These are phyloP conservation scores for Cynopterus brachyotis DNA, from an alignment of 2,113 vertebrate genomes.

Conservation along the genomic window DNA sequence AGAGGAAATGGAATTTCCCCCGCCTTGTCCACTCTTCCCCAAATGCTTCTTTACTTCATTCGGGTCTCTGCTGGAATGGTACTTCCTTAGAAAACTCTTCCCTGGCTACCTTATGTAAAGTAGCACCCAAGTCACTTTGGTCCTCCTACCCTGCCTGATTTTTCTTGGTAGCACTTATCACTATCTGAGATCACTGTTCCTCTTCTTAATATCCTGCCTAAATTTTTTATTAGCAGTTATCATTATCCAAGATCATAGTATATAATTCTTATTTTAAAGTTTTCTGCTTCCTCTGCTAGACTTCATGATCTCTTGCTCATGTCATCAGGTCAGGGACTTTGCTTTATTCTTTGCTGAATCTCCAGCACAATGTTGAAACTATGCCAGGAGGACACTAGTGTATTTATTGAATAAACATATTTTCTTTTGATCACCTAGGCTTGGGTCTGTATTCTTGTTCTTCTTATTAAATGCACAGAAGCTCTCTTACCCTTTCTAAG, in stretches of 20 bases:
- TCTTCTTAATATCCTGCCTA: not conserved
- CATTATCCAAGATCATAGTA: not conserved
- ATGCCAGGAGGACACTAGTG: not conserved
- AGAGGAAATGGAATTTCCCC: not conserved
- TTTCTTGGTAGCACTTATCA: not conserved
- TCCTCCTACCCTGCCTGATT: not conserved
- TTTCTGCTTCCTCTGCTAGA: not conserved
- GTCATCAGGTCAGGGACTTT: not conserved
- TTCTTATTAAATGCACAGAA: not conserved
- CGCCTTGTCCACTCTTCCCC: not conserved
- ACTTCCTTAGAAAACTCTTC: not conserved
- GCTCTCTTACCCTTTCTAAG: not conserved
- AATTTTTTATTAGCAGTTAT: not conserved
- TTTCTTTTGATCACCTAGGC: not conserved
- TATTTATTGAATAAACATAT: not conserved
- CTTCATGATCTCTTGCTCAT: not conserved
- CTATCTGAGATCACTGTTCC: not conserved
- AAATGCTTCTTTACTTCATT: not conserved
- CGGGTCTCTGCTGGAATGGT: not conserved
- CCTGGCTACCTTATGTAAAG: not conserved
- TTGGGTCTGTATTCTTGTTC: constrained; percentile 3
- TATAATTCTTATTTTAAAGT: not conserved
- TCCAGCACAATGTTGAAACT: not conserved
- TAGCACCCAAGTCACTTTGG: not conserved
- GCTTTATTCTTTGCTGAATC: not conserved